Evolutionary conservation across 2,113 vertebrate genomes (phyloP).

Genomic region (Perca flavescens): DNA sequence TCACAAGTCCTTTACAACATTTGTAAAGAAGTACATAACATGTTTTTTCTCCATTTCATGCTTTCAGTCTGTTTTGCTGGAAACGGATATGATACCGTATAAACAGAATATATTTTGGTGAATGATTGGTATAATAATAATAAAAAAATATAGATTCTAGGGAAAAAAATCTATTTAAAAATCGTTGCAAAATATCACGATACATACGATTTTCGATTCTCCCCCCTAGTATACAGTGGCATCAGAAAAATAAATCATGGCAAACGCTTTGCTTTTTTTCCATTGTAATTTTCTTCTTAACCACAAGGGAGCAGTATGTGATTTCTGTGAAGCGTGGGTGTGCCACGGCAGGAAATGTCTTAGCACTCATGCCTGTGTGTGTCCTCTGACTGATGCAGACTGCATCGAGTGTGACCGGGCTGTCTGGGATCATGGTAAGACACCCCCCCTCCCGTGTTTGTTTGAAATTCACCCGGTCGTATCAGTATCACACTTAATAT

Average conservation of each 20-base stretch:
- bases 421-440: slow-evolving; percentile 97
- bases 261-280: background rate
- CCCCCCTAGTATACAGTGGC: too few species aligned
- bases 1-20: too few species aligned
- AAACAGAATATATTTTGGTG: too few species aligned
- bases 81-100: too few species aligned
- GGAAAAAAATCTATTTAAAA: too few species aligned
- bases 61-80: too few species aligned
- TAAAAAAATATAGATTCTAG: too few species aligned
- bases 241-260: background rate
- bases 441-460: background rate
- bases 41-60: too few species aligned
- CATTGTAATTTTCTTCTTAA: slow-evolving; percentile 20
- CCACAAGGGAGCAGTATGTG: slow-evolving; percentile 95
- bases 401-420: slow-evolving; percentile 95
- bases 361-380: slow-evolving; percentile 92
- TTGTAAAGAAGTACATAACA: too few species aligned
- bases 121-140: too few species aligned
- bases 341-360: slow-evolving; percentile 97
- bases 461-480: background rate
- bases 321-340: slow-evolving; percentile 99
- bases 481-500: background rate
- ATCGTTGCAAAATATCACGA: too few species aligned
- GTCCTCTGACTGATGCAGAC: slow-evolving; percentile 93
- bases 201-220: too few species aligned